Base-by-base conservation (phyloP, 2,888 invertebrate genomes). In the Eristalis tenax region DNA sequence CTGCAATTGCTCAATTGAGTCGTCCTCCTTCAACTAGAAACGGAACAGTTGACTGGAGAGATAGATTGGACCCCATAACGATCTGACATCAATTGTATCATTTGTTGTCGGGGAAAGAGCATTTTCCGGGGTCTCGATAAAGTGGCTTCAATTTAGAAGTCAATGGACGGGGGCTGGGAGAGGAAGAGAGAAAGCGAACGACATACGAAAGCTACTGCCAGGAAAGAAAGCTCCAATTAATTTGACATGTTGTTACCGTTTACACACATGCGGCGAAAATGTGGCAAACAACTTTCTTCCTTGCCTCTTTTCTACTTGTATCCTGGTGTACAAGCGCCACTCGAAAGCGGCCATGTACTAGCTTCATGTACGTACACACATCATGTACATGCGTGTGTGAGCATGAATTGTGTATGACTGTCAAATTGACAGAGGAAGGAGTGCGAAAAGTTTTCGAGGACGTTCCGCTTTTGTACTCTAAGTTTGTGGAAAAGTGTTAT, bases 181-280 rank as follows among this genome's bases (percentile, higher is more conserved):
- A 43, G 18, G 18, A 6, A 18, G 50, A 22, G 50, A 50, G 50
- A 50, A 8, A 50, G 18, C 43, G 8, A 50, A 0, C 8, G 8
- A 13, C 13, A 4, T 13, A 43, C 28, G 56, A 74, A 74, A 74
- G 74, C 74, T 74, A 56, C 43, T 1, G 50, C 18, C 8, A 8
- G n/a, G 18, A 8, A 50, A 57, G 65, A 73, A 74, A 74, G 65
- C 64, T 64, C 22, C 56, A 74, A 74, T 56, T 74, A 73, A 43
- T 64, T 73, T 59, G 15, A 64, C 64, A 65, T 74, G 74, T 61
- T 64, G 22, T 23, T 23, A 38, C 50, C 64, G 56, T 65, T 35
- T 56, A 74, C 64, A 65, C 63, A 74, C 35, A 64, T 65, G 64
- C 50, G 43, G 64, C 28, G 18, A 43, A 63, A 50, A 50, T 50